These are phyloP conservation scores for Oryzias dopingdopingensis DNA, from an alignment of 2,797 vertebrate genomes.

Conservation along the genomic window DNA sequence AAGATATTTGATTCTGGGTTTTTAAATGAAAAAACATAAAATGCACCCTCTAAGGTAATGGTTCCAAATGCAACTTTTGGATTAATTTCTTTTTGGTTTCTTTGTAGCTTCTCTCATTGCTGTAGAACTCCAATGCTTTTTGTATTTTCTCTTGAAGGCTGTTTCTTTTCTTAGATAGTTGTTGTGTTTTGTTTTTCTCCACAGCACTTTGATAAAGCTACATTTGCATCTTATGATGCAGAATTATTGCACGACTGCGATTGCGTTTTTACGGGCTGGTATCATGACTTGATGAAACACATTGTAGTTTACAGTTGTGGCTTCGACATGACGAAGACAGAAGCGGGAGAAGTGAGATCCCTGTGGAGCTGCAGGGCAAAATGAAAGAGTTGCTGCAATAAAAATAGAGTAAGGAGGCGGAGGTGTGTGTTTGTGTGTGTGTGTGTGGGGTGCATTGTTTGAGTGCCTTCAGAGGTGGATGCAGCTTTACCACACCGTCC, in stretches of 20 bases:
- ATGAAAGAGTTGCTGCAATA: slow-evolving; percentile 22
- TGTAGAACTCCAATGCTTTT: no score
- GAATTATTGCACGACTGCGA: slow-evolving; percentile 21
- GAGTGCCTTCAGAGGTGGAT: slow-evolving; percentile 16
- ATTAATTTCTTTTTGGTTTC: no score
- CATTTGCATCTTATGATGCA: slow-evolving; percentile 22
- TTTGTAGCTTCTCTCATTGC: no score
- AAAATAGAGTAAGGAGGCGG: slow-evolving; percentile 30
- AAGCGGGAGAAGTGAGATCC: slow-evolving; percentile 13
- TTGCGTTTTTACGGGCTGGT: slow-evolving; percentile 14
- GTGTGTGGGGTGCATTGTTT: slow-evolving; percentile 9
- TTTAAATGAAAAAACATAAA: no score
- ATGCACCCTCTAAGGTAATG: no score
- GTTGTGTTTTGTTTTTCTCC: not conserved
- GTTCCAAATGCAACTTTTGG: no score
- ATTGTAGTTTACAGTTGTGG: slow-evolving; percentile 16
- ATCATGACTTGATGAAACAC: slow-evolving; percentile 16
- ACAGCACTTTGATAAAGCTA: slow-evolving; percentile 9
- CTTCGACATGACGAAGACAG: slow-evolving; percentile 5
- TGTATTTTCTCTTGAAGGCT: no score
- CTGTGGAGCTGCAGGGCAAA: slow-evolving; percentile 24
- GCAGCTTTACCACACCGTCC: slow-evolving; percentile 20
- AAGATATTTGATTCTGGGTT: no score
- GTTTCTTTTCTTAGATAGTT: no score
- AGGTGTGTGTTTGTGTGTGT: not conserved